These are phyloP conservation scores for Eupithecia subumbrata DNA, from an alignment of 2,888 invertebrate species.

Conservation along the genomic window DNA sequence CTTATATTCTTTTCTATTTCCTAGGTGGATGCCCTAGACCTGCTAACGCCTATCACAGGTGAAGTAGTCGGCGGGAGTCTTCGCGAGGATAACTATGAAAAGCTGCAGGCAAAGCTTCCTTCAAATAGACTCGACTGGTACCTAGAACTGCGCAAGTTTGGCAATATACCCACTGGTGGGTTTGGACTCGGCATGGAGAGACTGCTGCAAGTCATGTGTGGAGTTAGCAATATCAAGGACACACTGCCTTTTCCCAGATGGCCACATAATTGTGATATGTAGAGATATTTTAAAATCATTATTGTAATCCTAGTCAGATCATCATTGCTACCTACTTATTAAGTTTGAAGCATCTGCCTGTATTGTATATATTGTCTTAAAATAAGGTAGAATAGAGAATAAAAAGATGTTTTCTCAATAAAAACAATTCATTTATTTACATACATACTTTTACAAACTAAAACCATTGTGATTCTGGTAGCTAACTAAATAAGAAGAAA, in stretches of 20 bases:
- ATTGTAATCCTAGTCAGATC: neutral
- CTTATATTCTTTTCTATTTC: conserved; percentile 45
- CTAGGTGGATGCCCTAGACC: conserved; percentile 92
- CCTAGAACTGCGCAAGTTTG: conserved; percentile 93
- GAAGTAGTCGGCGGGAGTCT: conserved; percentile 98
- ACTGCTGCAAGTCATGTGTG: conserved; percentile 91
- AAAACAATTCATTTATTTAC: conserved; percentile 53
- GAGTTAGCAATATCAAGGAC: conserved; percentile 95
- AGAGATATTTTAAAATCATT: neutral
- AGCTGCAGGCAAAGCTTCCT: conserved; percentile 86
- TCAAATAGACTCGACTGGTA: conserved; percentile 90
- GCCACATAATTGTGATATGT: conserved; percentile 92
- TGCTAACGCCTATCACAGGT: conserved; percentile 94
- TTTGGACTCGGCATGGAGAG: conserved; percentile 99
- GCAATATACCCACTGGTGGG: conserved; percentile 95
- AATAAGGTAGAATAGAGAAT: neutral
- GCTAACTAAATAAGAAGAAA: conserved; percentile 35
- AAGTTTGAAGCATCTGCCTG: conserved; percentile 3
- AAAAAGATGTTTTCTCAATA: conserved; percentile 26
- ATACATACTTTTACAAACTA: conserved; percentile 32
- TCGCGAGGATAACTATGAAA: conserved; percentile 90
- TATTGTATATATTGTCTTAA: no score
- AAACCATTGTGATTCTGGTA: conserved; percentile 45
- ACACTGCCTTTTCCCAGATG: conserved; percentile 97
- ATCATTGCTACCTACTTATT: neutral